A percentile compares a stretch with the other conserved stretches of the same genome.
phyloP scores from a whole-genome alignment of 2,797 vertebrate genomes.

The Pogonophryne albipinna region DNA sequence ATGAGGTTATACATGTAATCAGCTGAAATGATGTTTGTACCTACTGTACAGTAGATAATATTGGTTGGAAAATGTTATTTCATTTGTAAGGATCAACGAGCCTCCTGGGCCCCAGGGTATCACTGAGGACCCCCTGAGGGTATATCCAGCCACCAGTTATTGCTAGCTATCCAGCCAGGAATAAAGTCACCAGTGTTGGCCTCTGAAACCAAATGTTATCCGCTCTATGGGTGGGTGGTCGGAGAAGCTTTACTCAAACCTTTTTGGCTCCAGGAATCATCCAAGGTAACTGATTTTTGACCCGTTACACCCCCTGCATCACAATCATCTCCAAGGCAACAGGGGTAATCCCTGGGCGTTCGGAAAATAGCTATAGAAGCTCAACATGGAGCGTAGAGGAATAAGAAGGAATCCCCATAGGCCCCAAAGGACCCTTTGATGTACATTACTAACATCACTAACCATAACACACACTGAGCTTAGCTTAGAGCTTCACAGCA shows the following conservation, averaged over 20 bases:
- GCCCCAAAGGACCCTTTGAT: constrained; percentile 7
- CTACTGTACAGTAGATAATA: neutral
- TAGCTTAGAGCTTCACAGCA: constrained; percentile 12
- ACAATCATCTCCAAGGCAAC: constrained; percentile 21
- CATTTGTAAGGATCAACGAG: neutral
- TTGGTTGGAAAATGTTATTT: neutral
- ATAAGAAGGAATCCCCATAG: neutral
- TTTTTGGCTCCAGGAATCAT: constrained; percentile 16
- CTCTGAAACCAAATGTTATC: constrained; percentile 13
- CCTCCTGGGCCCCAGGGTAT: neutral
- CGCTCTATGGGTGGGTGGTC: neutral
- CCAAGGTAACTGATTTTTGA: constrained; percentile 15
- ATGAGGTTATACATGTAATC: neutral
- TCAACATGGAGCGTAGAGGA: neutral
- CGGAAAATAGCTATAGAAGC: neutral
- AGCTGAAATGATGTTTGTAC: neutral
- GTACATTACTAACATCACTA: neutral
- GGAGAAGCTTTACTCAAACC: constrained; percentile 4
- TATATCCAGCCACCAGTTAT: neutral
- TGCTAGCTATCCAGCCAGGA: constrained; percentile 3
- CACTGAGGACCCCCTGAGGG: neutral
- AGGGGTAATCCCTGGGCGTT: constrained; percentile 14
- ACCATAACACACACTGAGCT: constrained; percentile 25
- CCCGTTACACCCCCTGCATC: constrained; percentile 13
- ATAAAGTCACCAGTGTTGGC: constrained; percentile 4